Percentiles rank a stretch among this genome's conserved stretches.
Conservation (phyloP, 2,888 invertebrate species). For the Parnassius apollo region DNA sequence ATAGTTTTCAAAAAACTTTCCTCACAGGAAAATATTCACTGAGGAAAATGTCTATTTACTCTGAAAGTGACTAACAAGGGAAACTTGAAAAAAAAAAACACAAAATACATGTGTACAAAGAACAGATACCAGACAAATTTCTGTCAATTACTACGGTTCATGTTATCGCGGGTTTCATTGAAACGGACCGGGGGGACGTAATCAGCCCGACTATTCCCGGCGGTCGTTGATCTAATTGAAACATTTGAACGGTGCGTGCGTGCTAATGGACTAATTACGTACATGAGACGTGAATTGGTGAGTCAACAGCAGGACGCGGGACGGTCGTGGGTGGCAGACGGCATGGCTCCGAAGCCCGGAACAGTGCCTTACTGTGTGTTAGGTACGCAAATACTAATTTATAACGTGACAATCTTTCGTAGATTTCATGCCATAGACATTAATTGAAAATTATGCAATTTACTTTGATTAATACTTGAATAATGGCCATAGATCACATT, state of each 20-base stretch:
- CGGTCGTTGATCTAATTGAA: slow-evolving; percentile 75
- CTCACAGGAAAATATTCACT: no score
- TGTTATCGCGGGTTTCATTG: slow-evolving; percentile 55
- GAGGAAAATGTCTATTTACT: no score
- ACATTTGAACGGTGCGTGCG: slow-evolving; percentile 78
- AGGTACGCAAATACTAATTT: slow-evolving; percentile 15
- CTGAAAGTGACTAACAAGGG: no score
- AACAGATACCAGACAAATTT: slow-evolving; percentile 18
- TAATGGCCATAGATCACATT: no score
- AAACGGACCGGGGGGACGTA: slow-evolving; percentile 58
- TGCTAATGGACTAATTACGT: slow-evolving; percentile 78
- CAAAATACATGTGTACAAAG: no score
- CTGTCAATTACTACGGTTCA: slow-evolving; percentile 28
- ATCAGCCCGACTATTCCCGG: slow-evolving; percentile 63
- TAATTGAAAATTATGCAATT: not conserved
- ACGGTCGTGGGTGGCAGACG: slow-evolving; percentile 76
- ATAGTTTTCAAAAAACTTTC: no score
- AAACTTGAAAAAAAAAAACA: no score
- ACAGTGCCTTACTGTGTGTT: slow-evolving; percentile 35
- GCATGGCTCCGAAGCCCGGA: slow-evolving; percentile 67
- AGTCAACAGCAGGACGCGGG: slow-evolving; percentile 70
- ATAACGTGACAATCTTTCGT: slow-evolving; percentile 1
- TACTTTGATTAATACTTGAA: not conserved
- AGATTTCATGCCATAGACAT: not conserved
- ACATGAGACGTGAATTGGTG: slow-evolving; percentile 73